Evolutionary conservation across 2,797 vertebrate genomes (phyloP), one percentile per base, ranked within the genome.

Genomic region (Fistularia commersonii): DNA sequence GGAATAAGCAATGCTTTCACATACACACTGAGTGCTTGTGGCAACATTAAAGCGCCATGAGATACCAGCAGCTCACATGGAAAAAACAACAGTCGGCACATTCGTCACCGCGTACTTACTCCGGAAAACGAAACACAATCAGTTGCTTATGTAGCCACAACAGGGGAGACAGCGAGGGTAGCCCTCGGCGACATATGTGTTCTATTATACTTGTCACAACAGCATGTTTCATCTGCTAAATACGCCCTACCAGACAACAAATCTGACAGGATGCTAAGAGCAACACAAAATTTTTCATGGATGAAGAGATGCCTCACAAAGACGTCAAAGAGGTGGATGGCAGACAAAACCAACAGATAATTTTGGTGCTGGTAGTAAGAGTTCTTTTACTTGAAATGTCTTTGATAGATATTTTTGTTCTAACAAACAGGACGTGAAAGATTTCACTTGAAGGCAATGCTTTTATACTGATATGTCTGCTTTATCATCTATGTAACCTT

Each of bases 171-270:
- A 65, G 60, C 64, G 74, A 64, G 57, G 57, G 72, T 72, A 46
- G 76, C 83, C 80, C 52, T 51, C 33, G 70, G 84, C 79, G 66
- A 82, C 74, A 66, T 67, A 70, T 70, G 75, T 78, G 79, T 76
- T 79, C 77, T 56, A 82, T 80, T 76, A 78, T 61, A 76, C 72
- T 64, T 87, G 82, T 87, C 84, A 87, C 74, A 83, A 79, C 76
- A 84, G 74, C 71, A 63, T 61, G 58, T 77, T 84, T 81, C 75
- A 76, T 82, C 79, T 73, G 69, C 76, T 82, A 80, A 85, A 81
- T 79, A 85, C 38, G 51, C 60, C 60, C 43, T 11, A 62, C 41
- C 72, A 69, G 66, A 73, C 74, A 56, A 64, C 72, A 81, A 76
- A 85, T 79, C 76, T 61, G 34, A 54, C 77, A 68, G 59, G 76